phyloP scores from a whole-genome alignment of 2,797 vertebrate species.

The Sebastolobus alascanus region DNA sequence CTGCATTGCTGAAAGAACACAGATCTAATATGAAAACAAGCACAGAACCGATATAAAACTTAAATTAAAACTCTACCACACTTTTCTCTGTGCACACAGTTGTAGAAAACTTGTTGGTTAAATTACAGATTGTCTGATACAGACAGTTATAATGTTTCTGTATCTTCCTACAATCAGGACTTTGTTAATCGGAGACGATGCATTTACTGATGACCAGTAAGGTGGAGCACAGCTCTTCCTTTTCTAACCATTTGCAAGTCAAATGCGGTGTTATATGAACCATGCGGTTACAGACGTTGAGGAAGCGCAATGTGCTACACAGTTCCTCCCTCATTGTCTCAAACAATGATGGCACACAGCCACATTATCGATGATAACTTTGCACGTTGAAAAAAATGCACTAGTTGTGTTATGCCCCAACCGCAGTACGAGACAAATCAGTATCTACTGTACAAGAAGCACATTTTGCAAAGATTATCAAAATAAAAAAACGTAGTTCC shows the following conservation, averaged over 20 bases:
- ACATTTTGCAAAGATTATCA: not conserved
- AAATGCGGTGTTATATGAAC: slow-evolving; percentile 36
- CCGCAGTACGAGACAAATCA: not conserved
- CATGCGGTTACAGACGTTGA: not conserved
- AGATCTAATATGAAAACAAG: not conserved
- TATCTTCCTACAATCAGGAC: not conserved
- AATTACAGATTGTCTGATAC: not conserved
- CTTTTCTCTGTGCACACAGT: not conserved
- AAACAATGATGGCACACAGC: not conserved
- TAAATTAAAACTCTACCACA: not conserved
- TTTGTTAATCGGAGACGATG: not conserved
- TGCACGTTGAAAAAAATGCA: too few species aligned
- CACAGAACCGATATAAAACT: not conserved
- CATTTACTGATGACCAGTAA: not conserved
- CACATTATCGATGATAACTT: not conserved
- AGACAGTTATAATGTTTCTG: not conserved
- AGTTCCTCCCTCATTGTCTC: slow-evolving; percentile 4
- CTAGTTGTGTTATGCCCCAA: not conserved
- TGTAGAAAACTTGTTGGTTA: not conserved
- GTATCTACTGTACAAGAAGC: not conserved
- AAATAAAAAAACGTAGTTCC: not conserved
- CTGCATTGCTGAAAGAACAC: slow-evolving; percentile 72
- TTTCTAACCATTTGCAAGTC: slow-evolving; percentile 60
- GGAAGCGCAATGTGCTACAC: slow-evolving; percentile 17
- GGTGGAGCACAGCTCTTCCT: not conserved